Evolutionary conservation across 2,888 invertebrate species (phyloP).

Genomic region (Xestia ashworthii): DNA sequence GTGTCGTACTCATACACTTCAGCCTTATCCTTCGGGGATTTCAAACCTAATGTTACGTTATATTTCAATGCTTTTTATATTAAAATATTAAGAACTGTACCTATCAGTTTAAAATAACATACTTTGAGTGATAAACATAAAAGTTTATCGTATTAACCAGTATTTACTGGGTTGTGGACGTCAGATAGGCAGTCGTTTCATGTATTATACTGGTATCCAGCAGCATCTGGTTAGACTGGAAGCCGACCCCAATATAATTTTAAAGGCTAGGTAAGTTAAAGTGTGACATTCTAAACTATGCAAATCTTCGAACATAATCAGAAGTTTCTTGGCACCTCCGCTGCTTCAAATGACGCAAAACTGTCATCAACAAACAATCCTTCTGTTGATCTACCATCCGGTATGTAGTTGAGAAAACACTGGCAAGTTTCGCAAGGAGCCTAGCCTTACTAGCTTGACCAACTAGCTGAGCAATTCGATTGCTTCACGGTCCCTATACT

Average conservation of each 20-base stretch:
- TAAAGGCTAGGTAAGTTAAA: neutral
- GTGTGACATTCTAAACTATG: conserved; percentile 7
- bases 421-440: conserved; percentile 58
- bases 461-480: conserved; percentile 60
- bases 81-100: no score
- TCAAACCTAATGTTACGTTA: no score
- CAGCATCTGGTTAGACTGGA: no score
- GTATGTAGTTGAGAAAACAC: conserved; percentile 61
- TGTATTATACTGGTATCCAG: no score
- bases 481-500: conserved; percentile 59
- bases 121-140: neutral
- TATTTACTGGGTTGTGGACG: no score
- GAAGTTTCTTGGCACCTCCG: conserved; percentile 18
- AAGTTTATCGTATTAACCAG: no score
- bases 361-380: conserved; percentile 42
- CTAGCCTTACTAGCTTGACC: conserved; percentile 60
- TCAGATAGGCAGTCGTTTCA: no score
- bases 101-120: no score
- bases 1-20: neutral
- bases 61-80: neutral
- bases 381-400: conserved; percentile 55
- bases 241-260: no score
- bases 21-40: neutral
- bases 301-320: neutral
- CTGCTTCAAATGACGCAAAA: conserved; percentile 41